Evolutionary conservation across 2,888 invertebrate species (phyloP), one percentile per base, ranked within the genome.

Genomic region (Ctenicera cuprea): DNA sequence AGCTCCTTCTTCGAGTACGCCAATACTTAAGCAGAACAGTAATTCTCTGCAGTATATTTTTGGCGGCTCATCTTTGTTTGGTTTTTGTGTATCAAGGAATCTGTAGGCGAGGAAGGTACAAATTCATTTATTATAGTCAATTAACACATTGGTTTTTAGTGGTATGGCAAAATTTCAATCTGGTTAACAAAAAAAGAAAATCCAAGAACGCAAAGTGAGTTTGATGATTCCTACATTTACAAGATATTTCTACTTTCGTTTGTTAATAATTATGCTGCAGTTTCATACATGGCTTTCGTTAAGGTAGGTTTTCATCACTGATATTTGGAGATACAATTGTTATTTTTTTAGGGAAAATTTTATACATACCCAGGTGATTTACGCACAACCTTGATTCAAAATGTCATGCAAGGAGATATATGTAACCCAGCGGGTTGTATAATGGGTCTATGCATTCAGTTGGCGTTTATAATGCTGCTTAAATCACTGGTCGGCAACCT

Each of bases 401-500:
- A 59, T n/a, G 81, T 82, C 18, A 80, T 86, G 1, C 79, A 79
- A 38, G 82, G 83, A 41, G 88, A 89, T 75, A 80, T 85, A 78
- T 89, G 89, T 76, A 87, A 87, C 76, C 87, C 88, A 3, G 86
- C 89, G 3, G 90, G 91, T 0, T 92, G 91, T 82, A 85, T 90
- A 11, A 87, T 89, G 20, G 90, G 91, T 80, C 82, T 91, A 37
- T 89, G 89, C 77, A 88, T 91, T 64, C 90, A 90, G 78, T 82
- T 92, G 62, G 87, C 89, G 14, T 88, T 90, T 65, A 89, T 90
- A 75, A 89, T 91, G 88, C 85, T 90, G 48, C 88, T 90, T 14
- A 91, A 91, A 82, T 89, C 90, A 78, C 82, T 90, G 41, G 72
- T 86, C 70, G 89, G 88, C 80, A 90, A 89, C 80, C 79, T 89